phyloP scores from a whole-genome alignment of 2,888 invertebrate genomes.

The Xestoiulus laeticollis region DNA sequence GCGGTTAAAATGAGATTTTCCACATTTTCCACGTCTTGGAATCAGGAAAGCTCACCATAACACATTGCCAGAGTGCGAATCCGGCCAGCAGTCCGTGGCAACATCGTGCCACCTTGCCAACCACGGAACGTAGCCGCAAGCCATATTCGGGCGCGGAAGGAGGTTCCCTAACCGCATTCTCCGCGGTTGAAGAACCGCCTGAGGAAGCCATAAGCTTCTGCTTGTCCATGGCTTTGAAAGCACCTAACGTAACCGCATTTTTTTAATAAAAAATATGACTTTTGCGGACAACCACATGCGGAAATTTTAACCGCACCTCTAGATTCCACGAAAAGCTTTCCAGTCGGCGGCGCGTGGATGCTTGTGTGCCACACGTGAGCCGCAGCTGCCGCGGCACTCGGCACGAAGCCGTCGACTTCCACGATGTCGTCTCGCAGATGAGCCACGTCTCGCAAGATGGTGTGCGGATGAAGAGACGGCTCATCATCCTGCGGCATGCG shows the following conservation, averaged over 20 bases:
- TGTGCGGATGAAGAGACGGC: background rate
- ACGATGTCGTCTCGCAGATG: background rate
- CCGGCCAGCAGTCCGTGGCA: background rate
- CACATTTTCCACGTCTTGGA: background rate
- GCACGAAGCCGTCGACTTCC: background rate
- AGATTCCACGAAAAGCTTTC: conserved; percentile 20
- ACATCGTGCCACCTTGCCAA: background rate
- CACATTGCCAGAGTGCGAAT: background rate
- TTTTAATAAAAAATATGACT: no score
- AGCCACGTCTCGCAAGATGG: background rate
- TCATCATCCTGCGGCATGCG: background rate
- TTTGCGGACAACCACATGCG: no score
- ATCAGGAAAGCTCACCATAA: background rate
- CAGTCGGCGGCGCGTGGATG: background rate
- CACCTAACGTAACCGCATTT: background rate
- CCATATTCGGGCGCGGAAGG: background rate
- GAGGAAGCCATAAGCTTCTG: background rate
- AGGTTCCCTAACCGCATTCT: background rate
- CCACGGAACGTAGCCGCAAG: background rate
- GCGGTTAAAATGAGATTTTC: background rate
- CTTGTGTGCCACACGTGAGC: background rate
- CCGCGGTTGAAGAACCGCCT: background rate
- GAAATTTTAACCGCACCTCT: no score
- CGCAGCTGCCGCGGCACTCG: background rate
- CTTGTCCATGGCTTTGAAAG: conserved; percentile 34